These are phyloP conservation scores for Apodemia hepburni DNA, from an alignment of 2,888 invertebrate species.

Conservation along the genomic window DNA sequence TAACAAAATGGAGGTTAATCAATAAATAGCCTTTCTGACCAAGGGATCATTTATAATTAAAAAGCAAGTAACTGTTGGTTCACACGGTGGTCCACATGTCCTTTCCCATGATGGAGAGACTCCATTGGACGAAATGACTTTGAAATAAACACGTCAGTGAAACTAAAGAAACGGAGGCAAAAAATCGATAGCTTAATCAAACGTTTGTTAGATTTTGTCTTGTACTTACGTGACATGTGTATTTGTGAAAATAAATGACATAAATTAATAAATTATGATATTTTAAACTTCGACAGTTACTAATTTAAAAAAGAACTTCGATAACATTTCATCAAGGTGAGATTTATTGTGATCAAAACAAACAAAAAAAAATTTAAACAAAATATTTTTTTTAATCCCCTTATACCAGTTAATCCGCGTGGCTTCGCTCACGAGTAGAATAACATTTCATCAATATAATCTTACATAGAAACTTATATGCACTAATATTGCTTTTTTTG, in stretches of 20 bases:
- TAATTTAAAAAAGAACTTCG: background rate
- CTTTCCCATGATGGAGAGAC: background rate
- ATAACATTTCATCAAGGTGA: background rate
- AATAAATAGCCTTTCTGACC: background rate
- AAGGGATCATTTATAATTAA: conserved; percentile 5
- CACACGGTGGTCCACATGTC: conserved; percentile 11
- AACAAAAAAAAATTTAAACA: background rate
- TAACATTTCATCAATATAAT: background rate
- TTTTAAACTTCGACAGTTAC: background rate
- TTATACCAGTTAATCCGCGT: background rate
- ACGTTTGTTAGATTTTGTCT: background rate
- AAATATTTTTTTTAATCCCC: background rate
- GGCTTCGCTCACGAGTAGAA: too few species aligned
- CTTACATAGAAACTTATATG: too few species aligned
- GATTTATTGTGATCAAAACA: background rate
- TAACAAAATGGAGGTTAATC: background rate
- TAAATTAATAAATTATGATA: background rate
- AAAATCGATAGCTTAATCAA: conserved; percentile 3
- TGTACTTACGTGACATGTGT: background rate
- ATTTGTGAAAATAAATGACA: background rate
- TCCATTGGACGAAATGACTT: background rate
- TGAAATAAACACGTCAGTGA: conserved; percentile 4
- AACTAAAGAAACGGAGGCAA: background rate
- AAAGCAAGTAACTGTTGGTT: background rate
- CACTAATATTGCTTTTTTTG: too few species aligned